Conservation (phyloP, 1,140 invertebrate genomes). For the Cydia pomonella region DNA sequence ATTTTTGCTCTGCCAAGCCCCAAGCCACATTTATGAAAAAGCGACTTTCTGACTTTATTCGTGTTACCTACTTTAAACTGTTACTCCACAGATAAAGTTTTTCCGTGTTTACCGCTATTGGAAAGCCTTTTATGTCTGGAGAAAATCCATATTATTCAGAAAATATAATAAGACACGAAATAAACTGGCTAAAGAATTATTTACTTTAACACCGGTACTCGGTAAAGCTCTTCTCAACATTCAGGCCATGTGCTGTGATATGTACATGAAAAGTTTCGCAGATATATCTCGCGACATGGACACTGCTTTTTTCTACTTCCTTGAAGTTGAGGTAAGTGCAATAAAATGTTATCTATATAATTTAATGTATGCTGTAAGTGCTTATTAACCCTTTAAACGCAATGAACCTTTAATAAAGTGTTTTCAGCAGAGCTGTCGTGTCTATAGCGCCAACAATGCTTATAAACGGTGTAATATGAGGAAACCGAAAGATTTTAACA, state of each 20-base stretch:
- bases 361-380: too few relatives aligned
- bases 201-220: slow-evolving; percentile 87
- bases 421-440: too few relatives aligned
- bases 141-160: slow-evolving; percentile 85
- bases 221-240: slow-evolving; percentile 86
- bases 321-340: slow-evolving; percentile 82
- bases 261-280: slow-evolving; percentile 83
- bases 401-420: too few relatives aligned
- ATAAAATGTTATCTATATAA: too few relatives aligned
- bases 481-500: too few relatives aligned
- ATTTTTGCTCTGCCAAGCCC: too few relatives aligned
- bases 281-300: slow-evolving; percentile 82
- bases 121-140: slow-evolving; percentile 92
- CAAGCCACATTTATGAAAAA: too few relatives aligned
- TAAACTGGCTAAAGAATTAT: slow-evolving; percentile 84
- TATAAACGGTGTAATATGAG: too few relatives aligned
- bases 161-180: slow-evolving; percentile 84
- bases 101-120: slow-evolving; percentile 88
- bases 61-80: background rate
- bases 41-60: background rate
- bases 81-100: slow-evolving; percentile 83
- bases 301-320: slow-evolving; percentile 84
- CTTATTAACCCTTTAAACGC: too few relatives aligned
- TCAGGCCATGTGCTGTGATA: slow-evolving; percentile 85
- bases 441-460: too few relatives aligned